Evolutionary conservation across 2,797 vertebrate species (phyloP).

Genomic region (Phataginus tetradactyla): DNA sequence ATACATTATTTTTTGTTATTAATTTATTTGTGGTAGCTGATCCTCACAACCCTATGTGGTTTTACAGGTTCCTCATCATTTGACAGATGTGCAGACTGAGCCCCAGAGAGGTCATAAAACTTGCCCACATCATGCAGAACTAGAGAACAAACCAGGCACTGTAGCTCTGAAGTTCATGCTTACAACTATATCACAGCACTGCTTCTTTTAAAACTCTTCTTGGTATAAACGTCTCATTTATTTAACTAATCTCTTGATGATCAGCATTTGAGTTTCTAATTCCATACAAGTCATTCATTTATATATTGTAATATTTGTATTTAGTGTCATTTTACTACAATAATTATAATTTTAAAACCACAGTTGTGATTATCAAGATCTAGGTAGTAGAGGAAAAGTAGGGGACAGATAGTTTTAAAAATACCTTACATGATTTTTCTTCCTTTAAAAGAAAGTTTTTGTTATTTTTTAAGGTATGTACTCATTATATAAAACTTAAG

Average conservation of each 20-base stretch:
- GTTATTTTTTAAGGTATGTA: background rate
- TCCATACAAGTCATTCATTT: background rate
- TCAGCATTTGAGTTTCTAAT: constrained; percentile 4
- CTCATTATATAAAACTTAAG: background rate
- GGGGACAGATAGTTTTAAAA: background rate
- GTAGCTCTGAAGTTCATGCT: background rate
- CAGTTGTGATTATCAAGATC: background rate
- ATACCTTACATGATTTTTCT: background rate
- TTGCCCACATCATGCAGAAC: background rate
- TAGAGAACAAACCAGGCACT: background rate
- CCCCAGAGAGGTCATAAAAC: background rate
- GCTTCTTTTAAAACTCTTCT: background rate
- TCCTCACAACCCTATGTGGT: background rate
- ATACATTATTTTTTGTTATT: background rate
- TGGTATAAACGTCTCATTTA: background rate
- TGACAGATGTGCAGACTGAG: background rate
- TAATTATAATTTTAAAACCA: background rate
- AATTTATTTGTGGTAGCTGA: background rate
- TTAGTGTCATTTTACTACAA: background rate
- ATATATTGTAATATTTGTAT: background rate
- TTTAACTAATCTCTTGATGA: background rate
- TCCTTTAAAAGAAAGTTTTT: background rate
- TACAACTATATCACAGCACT: background rate
- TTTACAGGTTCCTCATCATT: background rate
- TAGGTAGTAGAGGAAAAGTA: background rate